These are phyloP conservation scores for Cettia cetti DNA, from an alignment of 2,113 vertebrate species.

Conservation along the genomic window DNA sequence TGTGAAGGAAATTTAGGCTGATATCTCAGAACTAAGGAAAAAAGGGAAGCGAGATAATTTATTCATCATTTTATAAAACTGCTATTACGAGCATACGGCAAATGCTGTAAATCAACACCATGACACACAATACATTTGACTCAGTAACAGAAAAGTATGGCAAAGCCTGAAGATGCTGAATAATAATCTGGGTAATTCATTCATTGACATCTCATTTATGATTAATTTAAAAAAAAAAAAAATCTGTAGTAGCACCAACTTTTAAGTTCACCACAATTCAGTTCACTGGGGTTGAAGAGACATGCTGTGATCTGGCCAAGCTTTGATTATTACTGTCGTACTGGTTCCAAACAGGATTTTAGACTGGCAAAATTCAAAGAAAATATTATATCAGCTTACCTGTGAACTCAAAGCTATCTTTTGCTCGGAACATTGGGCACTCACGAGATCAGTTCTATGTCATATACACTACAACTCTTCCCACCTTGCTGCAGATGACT, in stretches of 20 bases:
- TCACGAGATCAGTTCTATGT: background rate
- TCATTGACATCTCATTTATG: background rate
- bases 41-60: background rate
- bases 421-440: background rate
- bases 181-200: background rate
- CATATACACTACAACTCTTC: background rate
- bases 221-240: background rate
- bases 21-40: background rate
- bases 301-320: background rate
- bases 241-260: background rate
- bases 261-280: background rate
- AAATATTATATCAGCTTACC: background rate
- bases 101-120: background rate
- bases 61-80: background rate
- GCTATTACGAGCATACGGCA: background rate
- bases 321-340: background rate
- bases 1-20: background rate
- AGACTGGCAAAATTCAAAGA: background rate
- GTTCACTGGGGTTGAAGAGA: background rate
- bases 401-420: background rate
- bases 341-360: background rate
- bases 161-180: background rate
- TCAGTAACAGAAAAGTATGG: background rate
- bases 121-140: background rate
- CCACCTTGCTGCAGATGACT: background rate